A percentile compares a stretch with the other conserved stretches of the same genome.
These are phyloP conservation scores for Asarcornis scutulata DNA, from an alignment of 2,113 vertebrate genomes.

Conservation along the genomic window DNA sequence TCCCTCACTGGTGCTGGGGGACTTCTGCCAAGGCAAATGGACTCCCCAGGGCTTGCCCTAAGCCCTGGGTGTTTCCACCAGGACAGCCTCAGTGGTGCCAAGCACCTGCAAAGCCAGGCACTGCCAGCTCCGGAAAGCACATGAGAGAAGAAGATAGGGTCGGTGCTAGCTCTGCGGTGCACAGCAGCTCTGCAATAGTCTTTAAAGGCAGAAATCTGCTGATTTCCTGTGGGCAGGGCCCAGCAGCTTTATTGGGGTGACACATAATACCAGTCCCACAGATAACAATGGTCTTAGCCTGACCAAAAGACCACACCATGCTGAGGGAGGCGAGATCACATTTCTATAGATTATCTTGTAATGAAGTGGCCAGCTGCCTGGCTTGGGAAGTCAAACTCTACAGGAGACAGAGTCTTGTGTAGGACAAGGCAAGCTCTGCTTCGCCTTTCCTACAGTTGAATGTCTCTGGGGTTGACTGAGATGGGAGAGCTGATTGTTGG, in stretches of 20 bases:
- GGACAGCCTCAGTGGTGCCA: not conserved
- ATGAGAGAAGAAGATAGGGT: not conserved
- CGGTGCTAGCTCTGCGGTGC: not conserved
- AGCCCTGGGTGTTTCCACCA: not conserved
- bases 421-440: not conserved
- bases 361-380: not conserved
- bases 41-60: not conserved
- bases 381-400: not conserved
- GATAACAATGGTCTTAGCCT: not conserved
- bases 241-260: not conserved
- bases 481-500: not conserved
- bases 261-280: not conserved
- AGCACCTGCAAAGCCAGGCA: not conserved
- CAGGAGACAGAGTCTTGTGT: not conserved
- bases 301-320: accelerated
- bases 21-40: not conserved
- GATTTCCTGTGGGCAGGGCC: not conserved
- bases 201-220: not conserved
- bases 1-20: not conserved
- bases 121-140: not conserved
- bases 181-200: not conserved
- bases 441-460: not conserved
- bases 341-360: not conserved
- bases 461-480: not conserved
- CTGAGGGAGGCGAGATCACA: accelerated